phyloP scores from a whole-genome alignment of 1,140 invertebrate genomes.

The Archivesica marissinica region DNA sequence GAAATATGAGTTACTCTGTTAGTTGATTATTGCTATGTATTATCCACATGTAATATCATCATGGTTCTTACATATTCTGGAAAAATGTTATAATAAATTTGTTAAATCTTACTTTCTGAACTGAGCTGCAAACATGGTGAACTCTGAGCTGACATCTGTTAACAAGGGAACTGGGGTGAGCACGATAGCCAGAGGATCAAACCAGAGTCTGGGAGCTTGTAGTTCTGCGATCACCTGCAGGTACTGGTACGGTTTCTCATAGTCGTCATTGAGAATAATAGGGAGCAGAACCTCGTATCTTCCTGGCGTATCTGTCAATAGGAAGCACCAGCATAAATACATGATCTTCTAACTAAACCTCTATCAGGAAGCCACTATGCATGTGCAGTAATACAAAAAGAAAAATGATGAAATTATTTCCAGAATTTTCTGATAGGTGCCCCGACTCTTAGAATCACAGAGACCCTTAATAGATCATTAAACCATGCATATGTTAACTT shows the following conservation, averaged over 20 bases:
- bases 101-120: conserved; percentile 79
- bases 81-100: background rate
- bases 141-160: conserved; percentile 77
- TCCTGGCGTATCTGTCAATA: conserved; percentile 75
- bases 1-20: no score
- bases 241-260: conserved; percentile 80
- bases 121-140: conserved; percentile 78
- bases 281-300: conserved; percentile 78
- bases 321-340: background rate
- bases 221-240: conserved; percentile 79
- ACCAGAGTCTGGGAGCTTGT: conserved; percentile 79
- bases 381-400: no score
- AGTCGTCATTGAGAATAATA: conserved; percentile 79
- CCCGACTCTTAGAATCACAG: no score
- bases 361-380: no score
- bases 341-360: no score
- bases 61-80: no score
- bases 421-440: no score
- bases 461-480: no score
- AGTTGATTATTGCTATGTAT: no score
- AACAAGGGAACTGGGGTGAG: conserved; percentile 82
- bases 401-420: no score
- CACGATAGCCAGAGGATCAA: conserved; percentile 81
- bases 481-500: no score
- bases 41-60: no score